Evolutionary conservation across 2,888 invertebrate genomes (phyloP).

Genomic region (Tinea semifulvella): DNA sequence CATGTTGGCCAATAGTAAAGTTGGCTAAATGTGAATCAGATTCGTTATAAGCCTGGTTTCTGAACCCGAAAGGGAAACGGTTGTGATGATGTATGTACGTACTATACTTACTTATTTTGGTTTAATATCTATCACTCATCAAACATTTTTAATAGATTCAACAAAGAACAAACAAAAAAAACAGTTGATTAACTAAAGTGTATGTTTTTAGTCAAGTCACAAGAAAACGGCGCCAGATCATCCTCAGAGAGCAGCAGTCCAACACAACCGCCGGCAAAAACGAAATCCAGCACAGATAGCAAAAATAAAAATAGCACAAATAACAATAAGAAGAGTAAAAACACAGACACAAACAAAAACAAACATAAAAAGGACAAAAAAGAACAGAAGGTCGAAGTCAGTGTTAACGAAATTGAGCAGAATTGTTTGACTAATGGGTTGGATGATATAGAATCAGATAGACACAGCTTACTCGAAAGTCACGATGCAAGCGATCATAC

Average conservation of each 20-base stretch:
- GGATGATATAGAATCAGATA: constrained; percentile 57
- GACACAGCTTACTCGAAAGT: constrained; percentile 57
- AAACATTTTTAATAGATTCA: no score
- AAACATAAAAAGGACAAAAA: constrained; percentile 38
- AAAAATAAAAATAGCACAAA: constrained; percentile 57
- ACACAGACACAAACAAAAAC: constrained; percentile 61
- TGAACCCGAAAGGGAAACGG: no score
- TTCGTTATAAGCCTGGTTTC: no score
- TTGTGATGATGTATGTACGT: no score
- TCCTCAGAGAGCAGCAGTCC: constrained; percentile 60
- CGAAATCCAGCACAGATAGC: constrained; percentile 51
- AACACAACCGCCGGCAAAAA: constrained; percentile 49
- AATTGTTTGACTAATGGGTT: constrained; percentile 38
- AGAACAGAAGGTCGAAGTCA: constrained; percentile 23
- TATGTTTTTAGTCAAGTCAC: constrained; percentile 50
- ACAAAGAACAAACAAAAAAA: no score
- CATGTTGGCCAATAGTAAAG: no score
- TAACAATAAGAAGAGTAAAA: constrained; percentile 54
- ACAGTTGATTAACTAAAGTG: no score
- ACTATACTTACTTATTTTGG: no score
- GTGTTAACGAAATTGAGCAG: constrained; percentile 16
- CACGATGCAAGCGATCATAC: constrained; percentile 59
- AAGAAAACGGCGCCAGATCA: constrained; percentile 47
- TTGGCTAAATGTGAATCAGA: no score
- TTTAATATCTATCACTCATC: no score